Base-by-base conservation (phyloP, 2,797 vertebrate genomes). In the Lutjanus argentimaculatus region DNA sequence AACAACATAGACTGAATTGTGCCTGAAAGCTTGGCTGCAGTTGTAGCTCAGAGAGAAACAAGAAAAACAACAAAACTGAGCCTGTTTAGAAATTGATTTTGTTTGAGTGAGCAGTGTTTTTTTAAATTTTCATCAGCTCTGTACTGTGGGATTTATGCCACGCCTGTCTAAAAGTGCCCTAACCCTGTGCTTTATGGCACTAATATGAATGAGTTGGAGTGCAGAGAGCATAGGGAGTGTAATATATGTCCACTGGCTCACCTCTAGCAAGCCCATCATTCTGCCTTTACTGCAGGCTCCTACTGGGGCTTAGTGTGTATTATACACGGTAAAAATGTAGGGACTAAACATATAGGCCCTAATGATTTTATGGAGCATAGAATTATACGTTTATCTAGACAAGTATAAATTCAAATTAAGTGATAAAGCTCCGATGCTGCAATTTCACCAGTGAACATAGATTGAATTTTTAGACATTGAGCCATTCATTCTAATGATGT, bases 131-230 rank as follows among this genome's bases (percentile, higher is more conserved):
- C 67, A 89, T 89, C 55, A 67, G 70, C 71, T 79, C 72, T 63
- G 55, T 63, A 30, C 21, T 25, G 49, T 71, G 68, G 84, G 89
- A 93, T 93, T 94, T 91, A 94, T 88, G 45, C 71, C 59, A 42
- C 49, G 40, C 4, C 68, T 79, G 89, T 91, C 85, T 51, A 78
- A 90, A 86, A 82, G 86, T 83, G 85, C 86, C 85, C 82, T 70
- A 25, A 40, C 76, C 79, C 76, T 72, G 71, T 92, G 76, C 80
- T 94, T 94, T 93, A 94, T 91, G 85, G 81, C 75, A 82, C 68
- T 85, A 86, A 90, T 91, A 93, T 92, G 88, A 93, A 92, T 93
- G 86, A 82, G 82, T 49, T 72, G 79, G 79, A 64, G 85, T 83
- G 80, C 87, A 81, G 79, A 75, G 71, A 85, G 80, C 81, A 87